Conservation (phyloP, 2,113 vertebrate species). For the Laterallus jamaicensis region DNA sequence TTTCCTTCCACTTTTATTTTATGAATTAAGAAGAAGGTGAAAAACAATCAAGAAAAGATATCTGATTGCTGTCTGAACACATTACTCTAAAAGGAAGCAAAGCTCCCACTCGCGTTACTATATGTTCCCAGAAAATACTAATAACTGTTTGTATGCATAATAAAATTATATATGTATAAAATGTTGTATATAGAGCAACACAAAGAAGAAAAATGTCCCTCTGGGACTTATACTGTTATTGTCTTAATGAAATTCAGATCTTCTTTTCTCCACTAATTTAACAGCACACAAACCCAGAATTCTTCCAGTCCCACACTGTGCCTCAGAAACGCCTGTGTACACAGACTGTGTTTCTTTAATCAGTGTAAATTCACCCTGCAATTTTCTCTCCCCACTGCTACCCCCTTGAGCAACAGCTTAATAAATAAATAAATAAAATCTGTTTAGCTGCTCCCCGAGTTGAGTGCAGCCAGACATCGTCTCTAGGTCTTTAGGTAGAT, state of each 20-base stretch:
- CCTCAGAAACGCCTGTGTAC: constrained; percentile 9
- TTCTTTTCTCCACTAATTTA: constrained; percentile 23
- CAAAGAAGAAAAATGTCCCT: neutral
- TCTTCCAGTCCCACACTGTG: constrained; percentile 54
- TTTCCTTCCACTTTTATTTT: constrained; percentile 29
- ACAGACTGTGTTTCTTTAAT: constrained; percentile 27
- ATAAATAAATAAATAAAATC: constrained; percentile 36
- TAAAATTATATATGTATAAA: constrained; percentile 15
- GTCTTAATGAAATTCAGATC: constrained; percentile 37
- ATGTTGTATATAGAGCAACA: neutral
- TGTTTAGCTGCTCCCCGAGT: neutral
- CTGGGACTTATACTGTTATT: constrained; percentile 28
- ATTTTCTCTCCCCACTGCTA: constrained; percentile 48
- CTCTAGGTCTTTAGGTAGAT: constrained; percentile 58
- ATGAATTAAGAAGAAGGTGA: constrained; percentile 23
- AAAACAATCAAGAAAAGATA: neutral
- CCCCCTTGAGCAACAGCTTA: constrained; percentile 35
- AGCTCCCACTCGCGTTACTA: neutral
- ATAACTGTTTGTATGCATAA: neutral
- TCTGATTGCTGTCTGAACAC: neutral
- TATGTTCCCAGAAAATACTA: constrained; percentile 38
- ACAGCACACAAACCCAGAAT: constrained; percentile 26
- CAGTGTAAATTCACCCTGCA: constrained; percentile 56
- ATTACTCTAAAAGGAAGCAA: constrained; percentile 30
- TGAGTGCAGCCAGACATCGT: constrained; percentile 47